These are phyloP conservation scores for Lymantria dispar DNA, from an alignment of 2,888 invertebrate genomes.

Conservation along the genomic window DNA sequence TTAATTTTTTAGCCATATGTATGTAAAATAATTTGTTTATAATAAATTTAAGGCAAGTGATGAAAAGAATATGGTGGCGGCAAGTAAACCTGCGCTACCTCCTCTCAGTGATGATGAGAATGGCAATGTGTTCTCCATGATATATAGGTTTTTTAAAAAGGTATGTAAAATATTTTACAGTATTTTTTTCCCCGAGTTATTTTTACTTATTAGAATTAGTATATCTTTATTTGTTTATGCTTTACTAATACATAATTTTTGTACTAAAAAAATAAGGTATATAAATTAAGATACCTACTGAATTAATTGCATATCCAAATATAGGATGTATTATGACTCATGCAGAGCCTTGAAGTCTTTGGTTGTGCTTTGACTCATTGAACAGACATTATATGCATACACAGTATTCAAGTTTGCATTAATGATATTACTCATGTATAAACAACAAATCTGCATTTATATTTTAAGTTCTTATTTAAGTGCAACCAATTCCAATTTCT, in stretches of 20 bases:
- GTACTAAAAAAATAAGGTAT: no score
- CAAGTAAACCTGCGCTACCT: conserved; percentile 69
- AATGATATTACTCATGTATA: no score
- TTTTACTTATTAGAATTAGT: conserved; percentile 11
- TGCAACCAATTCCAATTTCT: no score
- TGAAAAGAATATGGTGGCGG: conserved; percentile 60
- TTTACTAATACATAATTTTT: no score
- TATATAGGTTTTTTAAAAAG: conserved; percentile 86
- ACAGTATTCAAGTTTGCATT: no score
- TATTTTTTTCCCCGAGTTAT: conserved; percentile 5
- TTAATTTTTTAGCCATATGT: no score
- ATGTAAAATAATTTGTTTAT: neutral
- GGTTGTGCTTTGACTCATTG: conserved; percentile 47
- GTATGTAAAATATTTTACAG: conserved; percentile 46
- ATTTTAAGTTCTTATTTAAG: no score
- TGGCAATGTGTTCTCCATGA: conserved; percentile 79
- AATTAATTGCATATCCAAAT: neutral
- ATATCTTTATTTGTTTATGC: no score
- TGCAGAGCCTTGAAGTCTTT: conserved; percentile 42
- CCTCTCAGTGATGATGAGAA: conserved; percentile 73
- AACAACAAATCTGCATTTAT: no score
- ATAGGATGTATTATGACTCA: conserved; percentile 44
- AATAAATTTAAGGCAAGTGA: conserved; percentile 48
- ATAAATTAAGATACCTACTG: neutral
- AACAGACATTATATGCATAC: conserved; percentile 3